Conservation (phyloP, 2,113 vertebrate genomes). For the Cyanocitta stelleri region DNA sequence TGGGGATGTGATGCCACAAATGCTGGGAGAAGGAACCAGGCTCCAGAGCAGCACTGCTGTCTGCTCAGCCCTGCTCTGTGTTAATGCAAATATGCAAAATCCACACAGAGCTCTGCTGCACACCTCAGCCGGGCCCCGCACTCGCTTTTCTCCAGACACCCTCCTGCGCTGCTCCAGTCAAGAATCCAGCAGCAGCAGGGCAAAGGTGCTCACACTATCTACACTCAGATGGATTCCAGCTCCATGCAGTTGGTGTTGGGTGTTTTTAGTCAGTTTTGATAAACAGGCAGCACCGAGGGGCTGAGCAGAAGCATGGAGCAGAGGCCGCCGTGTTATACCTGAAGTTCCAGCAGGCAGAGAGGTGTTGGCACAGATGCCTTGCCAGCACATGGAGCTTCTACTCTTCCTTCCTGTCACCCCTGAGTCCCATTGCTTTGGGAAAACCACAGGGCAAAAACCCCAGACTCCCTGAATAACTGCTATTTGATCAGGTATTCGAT, state of each 20-base stretch:
- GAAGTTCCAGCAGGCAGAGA: neutral
- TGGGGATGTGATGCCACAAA: neutral
- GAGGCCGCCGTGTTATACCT: rapidly evolving
- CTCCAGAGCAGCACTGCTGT: neutral
- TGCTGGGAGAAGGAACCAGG: rapidly evolving
- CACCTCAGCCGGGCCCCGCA: rapidly evolving
- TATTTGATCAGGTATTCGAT: neutral
- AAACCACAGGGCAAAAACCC: neutral
- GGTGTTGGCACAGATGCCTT: neutral
- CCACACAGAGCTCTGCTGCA: neutral
- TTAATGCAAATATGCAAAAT: neutral
- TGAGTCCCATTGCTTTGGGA: neutral
- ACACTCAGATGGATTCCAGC: neutral
- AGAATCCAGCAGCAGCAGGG: neutral
- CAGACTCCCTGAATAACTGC: neutral
- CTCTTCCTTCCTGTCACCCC: neutral
- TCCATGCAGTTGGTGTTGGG: neutral
- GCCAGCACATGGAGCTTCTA: rapidly evolving
- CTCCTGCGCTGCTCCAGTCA: rapidly evolving
- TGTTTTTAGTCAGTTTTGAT: neutral
- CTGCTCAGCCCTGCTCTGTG: neutral
- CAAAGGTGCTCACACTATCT: neutral
- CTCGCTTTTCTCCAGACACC: rapidly evolving
- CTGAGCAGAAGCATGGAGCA: neutral
- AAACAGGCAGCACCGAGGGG: neutral